Evolutionary conservation across 2,888 invertebrate species (phyloP).

Genomic region (Panopea generosa): DNA sequence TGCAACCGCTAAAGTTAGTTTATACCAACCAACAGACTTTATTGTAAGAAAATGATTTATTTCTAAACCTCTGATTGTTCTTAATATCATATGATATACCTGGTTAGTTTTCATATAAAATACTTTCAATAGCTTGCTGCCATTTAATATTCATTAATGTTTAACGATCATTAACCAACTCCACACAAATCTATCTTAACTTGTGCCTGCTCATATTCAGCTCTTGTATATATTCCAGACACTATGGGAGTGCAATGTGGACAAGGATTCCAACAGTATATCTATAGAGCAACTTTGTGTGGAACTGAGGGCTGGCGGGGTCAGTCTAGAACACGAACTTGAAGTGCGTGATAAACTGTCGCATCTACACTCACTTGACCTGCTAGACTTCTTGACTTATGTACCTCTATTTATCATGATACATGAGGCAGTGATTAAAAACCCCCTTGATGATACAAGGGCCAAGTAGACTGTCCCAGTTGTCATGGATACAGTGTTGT

Average conservation of each 20-base stretch:
- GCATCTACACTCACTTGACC: constrained; percentile 76
- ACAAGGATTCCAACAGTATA: constrained; percentile 79
- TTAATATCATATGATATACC: too few species aligned
- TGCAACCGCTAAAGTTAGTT: too few species aligned
- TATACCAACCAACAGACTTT: too few species aligned
- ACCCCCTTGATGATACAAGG: constrained; percentile 80
- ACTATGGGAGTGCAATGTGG: constrained; percentile 84
- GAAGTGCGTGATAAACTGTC: constrained; percentile 80
- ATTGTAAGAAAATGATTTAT: too few species aligned
- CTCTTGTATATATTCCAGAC: constrained; percentile 76
- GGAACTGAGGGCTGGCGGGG: constrained; percentile 83
- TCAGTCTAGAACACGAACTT: constrained; percentile 78
- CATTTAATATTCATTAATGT: too few species aligned
- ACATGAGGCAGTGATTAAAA: constrained; percentile 81
- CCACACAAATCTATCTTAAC: too few species aligned
- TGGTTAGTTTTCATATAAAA: too few species aligned
- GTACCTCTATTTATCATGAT: constrained; percentile 84
- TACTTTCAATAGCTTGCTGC: too few species aligned
- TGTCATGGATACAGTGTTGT: too few species aligned
- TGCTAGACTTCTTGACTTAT: constrained; percentile 84
- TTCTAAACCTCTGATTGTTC: too few species aligned
- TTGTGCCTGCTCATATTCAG: too few species aligned
- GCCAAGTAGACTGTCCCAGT: constrained; percentile 62
- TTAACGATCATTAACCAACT: too few species aligned
- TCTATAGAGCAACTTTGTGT: constrained; percentile 81